Percentiles rank a stretch among this genome's conserved stretches.
These are phyloP conservation scores for Thalassophryne amazonica DNA, from an alignment of 2,797 vertebrate species.

Conservation along the genomic window DNA sequence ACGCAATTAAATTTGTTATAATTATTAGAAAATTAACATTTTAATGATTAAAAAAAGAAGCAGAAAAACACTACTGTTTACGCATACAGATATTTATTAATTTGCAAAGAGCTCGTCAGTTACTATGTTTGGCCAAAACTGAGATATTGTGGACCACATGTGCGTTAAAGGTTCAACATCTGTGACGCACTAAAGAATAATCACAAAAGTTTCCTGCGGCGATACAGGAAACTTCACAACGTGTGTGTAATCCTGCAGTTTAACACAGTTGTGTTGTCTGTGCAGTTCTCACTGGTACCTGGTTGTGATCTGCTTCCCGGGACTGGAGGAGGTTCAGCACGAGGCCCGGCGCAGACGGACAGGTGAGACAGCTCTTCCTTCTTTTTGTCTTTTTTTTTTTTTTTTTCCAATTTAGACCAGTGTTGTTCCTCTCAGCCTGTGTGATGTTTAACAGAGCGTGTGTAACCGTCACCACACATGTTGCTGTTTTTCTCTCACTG, in stretches of 20 bases:
- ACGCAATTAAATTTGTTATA: too few relatives aligned
- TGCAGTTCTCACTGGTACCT: slow-evolving; percentile 93
- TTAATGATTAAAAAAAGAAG: too few relatives aligned
- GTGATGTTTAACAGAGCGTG: not conserved
- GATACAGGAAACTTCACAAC: not conserved
- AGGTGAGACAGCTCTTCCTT: slow-evolving; percentile 38
- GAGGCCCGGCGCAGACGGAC: slow-evolving; percentile 56
- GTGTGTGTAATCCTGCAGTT: not conserved
- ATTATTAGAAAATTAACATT: too few relatives aligned
- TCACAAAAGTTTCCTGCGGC: too few relatives aligned
- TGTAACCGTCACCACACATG: not conserved
- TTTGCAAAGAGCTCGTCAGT: too few relatives aligned
- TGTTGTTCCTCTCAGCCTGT: not conserved
- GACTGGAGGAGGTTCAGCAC: slow-evolving; percentile 78
- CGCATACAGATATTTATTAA: too few relatives aligned
- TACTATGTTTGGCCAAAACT: too few relatives aligned
- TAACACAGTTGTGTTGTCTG: not conserved
- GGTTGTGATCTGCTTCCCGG: slow-evolving; percentile 93
- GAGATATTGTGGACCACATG: too few relatives aligned
- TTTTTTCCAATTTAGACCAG: too few relatives aligned
- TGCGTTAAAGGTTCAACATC: too few relatives aligned
- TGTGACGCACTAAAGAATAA: too few relatives aligned
- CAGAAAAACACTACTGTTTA: too few relatives aligned
- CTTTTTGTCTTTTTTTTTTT: not conserved
- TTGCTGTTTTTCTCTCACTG: not conserved